Evolutionary conservation across 2,797 vertebrate genomes (phyloP).

Genomic region (Borostomias antarcticus): DNA sequence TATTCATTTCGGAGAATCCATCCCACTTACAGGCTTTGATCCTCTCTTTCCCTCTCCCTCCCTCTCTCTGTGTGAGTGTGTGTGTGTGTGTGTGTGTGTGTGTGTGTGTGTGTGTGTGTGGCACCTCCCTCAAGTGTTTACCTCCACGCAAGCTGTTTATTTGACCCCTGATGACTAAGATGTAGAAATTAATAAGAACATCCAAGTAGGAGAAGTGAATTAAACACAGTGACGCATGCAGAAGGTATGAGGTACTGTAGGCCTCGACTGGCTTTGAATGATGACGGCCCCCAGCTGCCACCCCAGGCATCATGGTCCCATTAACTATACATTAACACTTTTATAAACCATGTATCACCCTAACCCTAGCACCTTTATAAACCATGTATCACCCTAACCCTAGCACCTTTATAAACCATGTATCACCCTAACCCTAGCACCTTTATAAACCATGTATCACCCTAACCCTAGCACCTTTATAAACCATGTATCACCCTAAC

Average conservation of each 20-base stretch:
- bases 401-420: too few relatives aligned
- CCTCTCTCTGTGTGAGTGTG: conserved; percentile 38
- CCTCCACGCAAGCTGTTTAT: conserved; percentile 68
- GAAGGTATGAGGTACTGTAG: conserved; percentile 66
- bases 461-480: too few relatives aligned
- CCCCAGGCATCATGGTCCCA: conserved; percentile 25
- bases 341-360: too few relatives aligned
- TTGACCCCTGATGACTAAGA: conserved; percentile 79
- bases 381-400: too few relatives aligned
- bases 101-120: conserved; percentile 1
- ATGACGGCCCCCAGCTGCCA: conserved; percentile 75
- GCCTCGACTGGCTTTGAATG: conserved; percentile 57
- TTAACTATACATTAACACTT: too few relatives aligned
- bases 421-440: too few relatives aligned
- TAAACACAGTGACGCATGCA: conserved; percentile 74
- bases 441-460: too few relatives aligned
- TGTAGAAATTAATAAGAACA: conserved; percentile 76
- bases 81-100: neutral
- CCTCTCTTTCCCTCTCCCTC: conserved; percentile 53
- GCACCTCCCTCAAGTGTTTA: neutral
- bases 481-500: too few relatives aligned
- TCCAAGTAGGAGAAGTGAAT: conserved; percentile 54
- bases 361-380: too few relatives aligned
- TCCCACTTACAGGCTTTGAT: conserved; percentile 74
- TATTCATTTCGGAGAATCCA: conserved; percentile 76